Evolutionary conservation across 2,888 invertebrate species (phyloP), one percentile per base, ranked within the genome.

Genomic region (Mesorhabditis belari): DNA sequence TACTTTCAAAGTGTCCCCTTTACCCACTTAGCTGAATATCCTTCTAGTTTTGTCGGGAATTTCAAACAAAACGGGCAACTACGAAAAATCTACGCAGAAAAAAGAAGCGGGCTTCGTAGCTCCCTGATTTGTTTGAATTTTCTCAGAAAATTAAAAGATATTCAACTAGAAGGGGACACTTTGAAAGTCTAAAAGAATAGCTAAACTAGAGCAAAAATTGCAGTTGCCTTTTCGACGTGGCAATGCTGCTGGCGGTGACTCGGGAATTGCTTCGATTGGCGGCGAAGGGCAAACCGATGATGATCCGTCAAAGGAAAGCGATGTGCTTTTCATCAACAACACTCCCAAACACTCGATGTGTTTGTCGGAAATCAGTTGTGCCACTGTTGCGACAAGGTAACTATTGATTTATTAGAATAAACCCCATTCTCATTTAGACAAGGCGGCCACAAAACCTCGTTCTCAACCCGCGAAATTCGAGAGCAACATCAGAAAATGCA

Each of bases 401-500:
- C 25, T 60, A 29, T 17, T 4, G 12, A 49, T 21, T 5, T 6
- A 55, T 29, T 21, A 5, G 27, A 27, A 5, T 55, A 5, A 44
- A 44, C 44, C n/a, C 12, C 44, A n/a, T 17, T 12, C 17, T n/a
- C 12, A 44, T 44, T 44, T 44, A 62, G 67, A 9, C 62, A 59
- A n/a, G 61, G 62, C 57, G 67, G 67, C 0, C 70, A 73, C 62
- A 73, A 73, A 55, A 62, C 71, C 0, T 71, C 71, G 1, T 73
- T 73, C 44, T 73, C 73, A 6, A 67, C 71, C 1, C 58, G 73
- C 6, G 79, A 79, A 60, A 78, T 79, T 50, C 65, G 79, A 3
- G 79, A 79, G 56, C 77, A 79, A 64, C 79, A 79, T 62, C 65
- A 69, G 55, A 66, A 69, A 62, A 77, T 79, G 55, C 79, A 79